phyloP scores from a whole-genome alignment of 2,113 vertebrate genomes.

The Talpa occidentalis region DNA sequence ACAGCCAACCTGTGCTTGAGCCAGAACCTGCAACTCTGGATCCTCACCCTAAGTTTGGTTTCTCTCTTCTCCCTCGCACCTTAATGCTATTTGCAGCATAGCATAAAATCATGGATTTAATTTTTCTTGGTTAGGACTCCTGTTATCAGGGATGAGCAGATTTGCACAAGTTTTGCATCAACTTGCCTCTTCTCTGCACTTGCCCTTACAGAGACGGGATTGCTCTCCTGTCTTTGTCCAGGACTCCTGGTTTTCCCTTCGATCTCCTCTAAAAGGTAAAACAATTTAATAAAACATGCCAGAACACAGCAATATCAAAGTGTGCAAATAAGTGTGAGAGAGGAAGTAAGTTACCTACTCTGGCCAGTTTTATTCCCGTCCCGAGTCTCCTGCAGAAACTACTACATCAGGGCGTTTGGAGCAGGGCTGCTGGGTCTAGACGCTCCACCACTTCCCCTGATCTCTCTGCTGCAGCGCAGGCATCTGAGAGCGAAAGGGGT shows the following conservation, averaged over 20 bases:
- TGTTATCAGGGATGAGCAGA: not conserved
- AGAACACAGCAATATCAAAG: not conserved
- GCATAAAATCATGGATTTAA: not conserved
- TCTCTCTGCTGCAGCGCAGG: not conserved
- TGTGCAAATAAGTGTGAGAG: not conserved
- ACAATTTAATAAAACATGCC: not conserved
- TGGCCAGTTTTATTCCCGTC: not conserved
- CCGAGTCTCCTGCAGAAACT: not conserved
- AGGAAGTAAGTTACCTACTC: not conserved
- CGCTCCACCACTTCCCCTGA: not conserved
- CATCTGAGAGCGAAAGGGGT: not conserved
- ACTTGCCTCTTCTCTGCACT: not conserved
- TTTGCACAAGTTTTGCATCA: not conserved
- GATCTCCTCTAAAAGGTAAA: slow-evolving; percentile 28
- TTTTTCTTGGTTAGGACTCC: not conserved
- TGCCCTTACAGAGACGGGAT: not conserved
- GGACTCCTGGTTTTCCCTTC: not conserved
- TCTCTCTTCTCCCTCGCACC: not conserved
- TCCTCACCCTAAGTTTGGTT: too few relatives aligned
- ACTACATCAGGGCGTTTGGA: not conserved
- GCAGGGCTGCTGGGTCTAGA: not conserved
- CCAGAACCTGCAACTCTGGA: not conserved
- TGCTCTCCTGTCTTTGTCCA: slow-evolving; percentile 18
- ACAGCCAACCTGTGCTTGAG: not conserved
- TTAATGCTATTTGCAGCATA: not conserved